These are phyloP conservation scores for Condylura cristata DNA, from an alignment of 2,113 vertebrate species.

Conservation along the genomic window DNA sequence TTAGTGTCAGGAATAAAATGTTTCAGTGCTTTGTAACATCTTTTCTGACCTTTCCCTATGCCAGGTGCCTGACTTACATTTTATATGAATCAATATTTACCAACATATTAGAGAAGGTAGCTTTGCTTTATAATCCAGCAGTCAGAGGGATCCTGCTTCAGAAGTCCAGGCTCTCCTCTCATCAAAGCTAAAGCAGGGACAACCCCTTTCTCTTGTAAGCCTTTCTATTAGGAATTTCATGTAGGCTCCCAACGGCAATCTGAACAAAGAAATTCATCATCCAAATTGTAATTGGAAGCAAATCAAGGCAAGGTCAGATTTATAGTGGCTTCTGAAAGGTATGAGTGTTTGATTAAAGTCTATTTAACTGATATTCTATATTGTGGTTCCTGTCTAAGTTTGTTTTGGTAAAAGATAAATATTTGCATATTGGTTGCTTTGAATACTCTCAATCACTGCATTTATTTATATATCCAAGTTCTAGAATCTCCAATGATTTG, in stretches of 20 bases:
- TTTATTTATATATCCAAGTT: not conserved
- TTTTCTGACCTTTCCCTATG: slow-evolving; percentile 32
- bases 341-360: not conserved
- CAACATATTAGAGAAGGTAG: not conserved
- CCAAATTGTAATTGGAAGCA: not conserved
- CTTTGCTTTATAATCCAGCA: not conserved
- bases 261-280: not conserved
- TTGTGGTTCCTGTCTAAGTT: not conserved
- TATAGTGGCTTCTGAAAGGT: not conserved
- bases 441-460: not conserved
- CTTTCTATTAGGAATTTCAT: not conserved
- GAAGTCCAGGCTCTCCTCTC: not conserved
- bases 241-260: not conserved
- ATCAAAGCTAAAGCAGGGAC: not conserved
- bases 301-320: not conserved
- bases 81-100: not conserved
- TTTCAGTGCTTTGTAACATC: not conserved
- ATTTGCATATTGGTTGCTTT: not conserved
- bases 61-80: not conserved
- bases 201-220: not conserved
- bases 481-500: not conserved
- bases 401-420: slow-evolving; percentile 2
- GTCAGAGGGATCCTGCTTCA: not conserved
- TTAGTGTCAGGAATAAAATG: not conserved
- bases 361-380: not conserved